Evolutionary conservation across 2,113 vertebrate genomes (phyloP), one percentile per base, ranked within the genome.

Genomic region (Dendrocopos noguchii): DNA sequence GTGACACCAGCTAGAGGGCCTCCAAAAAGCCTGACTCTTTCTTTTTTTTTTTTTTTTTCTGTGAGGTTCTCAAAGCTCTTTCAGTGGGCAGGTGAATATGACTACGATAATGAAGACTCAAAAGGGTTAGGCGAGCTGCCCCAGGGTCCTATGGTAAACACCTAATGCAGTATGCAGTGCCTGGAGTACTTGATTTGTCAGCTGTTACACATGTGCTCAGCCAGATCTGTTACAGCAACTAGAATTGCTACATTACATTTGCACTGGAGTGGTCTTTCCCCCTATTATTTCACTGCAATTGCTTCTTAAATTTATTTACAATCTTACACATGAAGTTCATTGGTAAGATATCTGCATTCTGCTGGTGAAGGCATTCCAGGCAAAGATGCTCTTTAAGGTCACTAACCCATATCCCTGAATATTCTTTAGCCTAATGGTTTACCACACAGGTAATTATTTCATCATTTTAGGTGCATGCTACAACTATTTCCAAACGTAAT

Each of bases 231-330:
- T 74, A 76, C 8, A 83, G 34, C 14, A 66, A 27, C 42, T 29
- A 78, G 7, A 34, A 17, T 9, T 63, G 52, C 9, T 86, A 22
- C 29, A 42, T 18, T 6, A 22, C 27, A 28, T 91, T 91, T 76
- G 20, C 63, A 33, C 84, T 59, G 19, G 31, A 70, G 39, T 10
- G 24, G 6, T 31, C 24, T 3, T 0, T 25, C 24, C 34, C 55
- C 67, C 57, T 24, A 81, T 61, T 74, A 39, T 73, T 86, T 84
- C 82, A 47, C 57, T 68, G n/a, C 34, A 57, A 25, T 60, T 86
- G 14, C 44, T 79, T 72, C 19, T 75, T 74, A 60, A 64, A 87
- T 87, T 91, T 91, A 79, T 92, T 86, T 84, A 19, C 76, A 77
- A 7, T 20, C 25, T 65, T 56, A n/a, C 18, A 25, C 24, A 39